Conservation (phyloP, 2,888 invertebrate genomes). For the Hirtodrosophila confusa region DNA sequence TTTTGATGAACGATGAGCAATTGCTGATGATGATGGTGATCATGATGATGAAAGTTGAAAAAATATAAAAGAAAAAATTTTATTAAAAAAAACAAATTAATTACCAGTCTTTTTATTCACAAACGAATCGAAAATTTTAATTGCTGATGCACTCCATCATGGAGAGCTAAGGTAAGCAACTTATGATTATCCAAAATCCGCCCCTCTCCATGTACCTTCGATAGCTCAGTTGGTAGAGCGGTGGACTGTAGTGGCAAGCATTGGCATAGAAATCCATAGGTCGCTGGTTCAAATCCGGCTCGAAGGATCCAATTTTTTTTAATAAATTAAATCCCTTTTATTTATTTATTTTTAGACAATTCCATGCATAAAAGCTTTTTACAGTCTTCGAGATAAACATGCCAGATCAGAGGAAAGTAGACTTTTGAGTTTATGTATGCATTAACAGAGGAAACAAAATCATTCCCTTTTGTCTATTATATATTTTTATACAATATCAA, state of each 20-base stretch:
- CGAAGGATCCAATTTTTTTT: slow-evolving; percentile 62
- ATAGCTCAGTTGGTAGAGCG: slow-evolving; percentile 80
- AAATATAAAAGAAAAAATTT: slow-evolving; percentile 69
- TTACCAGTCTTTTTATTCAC: slow-evolving; percentile 25
- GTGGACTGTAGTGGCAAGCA: slow-evolving; percentile 70
- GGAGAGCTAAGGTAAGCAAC: background rate
- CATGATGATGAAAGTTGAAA: slow-evolving; percentile 63
- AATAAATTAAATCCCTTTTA: background rate
- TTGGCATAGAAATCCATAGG: slow-evolving; percentile 68
- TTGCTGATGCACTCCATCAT: background rate
- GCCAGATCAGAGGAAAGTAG: too few species aligned
- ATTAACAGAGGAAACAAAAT: too few species aligned
- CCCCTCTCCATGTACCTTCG: slow-evolving; percentile 60
- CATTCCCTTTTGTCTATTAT: too few species aligned
- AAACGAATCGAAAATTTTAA: background rate
- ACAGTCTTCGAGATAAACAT: too few species aligned
- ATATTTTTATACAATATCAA: too few species aligned
- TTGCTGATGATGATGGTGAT: slow-evolving; percentile 57
- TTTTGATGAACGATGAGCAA: slow-evolving; percentile 48
- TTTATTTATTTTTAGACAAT: background rate
- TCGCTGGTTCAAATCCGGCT: slow-evolving; percentile 81
- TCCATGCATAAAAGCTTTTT: too few species aligned
- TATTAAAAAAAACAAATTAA: slow-evolving; percentile 58
- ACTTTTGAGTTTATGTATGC: too few species aligned
- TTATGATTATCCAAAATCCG: slow-evolving; percentile 12